Evolutionary conservation across 2,113 vertebrate genomes (phyloP).

Genomic region (Bothrops jararaca): DNA sequence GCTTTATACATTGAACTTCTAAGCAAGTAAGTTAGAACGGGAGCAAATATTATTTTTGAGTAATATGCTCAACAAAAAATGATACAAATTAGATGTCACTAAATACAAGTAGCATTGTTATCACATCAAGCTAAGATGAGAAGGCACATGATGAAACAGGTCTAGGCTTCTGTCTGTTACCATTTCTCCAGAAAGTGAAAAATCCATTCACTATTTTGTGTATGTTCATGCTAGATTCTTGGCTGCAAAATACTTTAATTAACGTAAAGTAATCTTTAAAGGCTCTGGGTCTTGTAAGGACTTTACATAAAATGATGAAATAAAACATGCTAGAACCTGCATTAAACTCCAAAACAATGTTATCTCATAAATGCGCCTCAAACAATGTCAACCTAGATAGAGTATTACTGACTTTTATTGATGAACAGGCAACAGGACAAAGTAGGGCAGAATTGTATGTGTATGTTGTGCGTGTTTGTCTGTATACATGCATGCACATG

Average conservation of each 20-base stretch:
- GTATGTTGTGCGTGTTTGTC: background rate
- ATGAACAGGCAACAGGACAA: background rate
- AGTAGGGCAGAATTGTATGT: background rate
- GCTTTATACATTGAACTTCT: background rate
- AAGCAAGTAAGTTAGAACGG: background rate
- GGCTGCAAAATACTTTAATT: background rate
- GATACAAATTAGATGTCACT: background rate
- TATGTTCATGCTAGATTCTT: background rate
- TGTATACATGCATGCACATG: background rate
- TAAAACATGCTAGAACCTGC: background rate
- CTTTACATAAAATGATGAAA: background rate
- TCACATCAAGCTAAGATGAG: background rate
- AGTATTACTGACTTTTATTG: background rate
- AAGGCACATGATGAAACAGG: background rate
- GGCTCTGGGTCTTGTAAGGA: background rate
- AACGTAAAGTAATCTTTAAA: background rate
- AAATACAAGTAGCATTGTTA: background rate
- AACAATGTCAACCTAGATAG: background rate
- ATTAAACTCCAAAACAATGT: background rate
- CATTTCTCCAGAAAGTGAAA: background rate
- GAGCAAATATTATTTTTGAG: background rate
- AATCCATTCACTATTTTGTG: background rate
- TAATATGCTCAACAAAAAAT: background rate
- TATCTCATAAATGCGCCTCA: background rate
- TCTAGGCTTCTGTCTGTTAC: background rate